A percentile compares a stretch with the other conserved stretches of the same genome.
Conservation (phyloP, 2,797 vertebrate genomes). For the Ammospiza maritima region DNA sequence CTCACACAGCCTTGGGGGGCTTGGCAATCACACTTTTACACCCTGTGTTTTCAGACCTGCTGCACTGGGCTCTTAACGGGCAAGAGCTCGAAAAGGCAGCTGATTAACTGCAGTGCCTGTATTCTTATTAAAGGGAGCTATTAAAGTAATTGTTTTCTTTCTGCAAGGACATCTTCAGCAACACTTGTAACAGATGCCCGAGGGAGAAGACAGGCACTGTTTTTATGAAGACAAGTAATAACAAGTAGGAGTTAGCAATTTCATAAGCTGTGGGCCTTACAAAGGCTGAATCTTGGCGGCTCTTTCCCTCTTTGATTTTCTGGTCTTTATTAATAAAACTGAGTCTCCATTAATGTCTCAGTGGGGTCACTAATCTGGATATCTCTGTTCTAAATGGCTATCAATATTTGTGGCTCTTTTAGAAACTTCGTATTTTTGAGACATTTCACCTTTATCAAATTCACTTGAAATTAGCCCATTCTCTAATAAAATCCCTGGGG, state of each 20-base stretch:
- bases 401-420: background rate
- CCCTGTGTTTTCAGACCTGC: background rate
- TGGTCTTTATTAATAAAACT: background rate
- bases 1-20: background rate
- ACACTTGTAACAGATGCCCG: background rate
- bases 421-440: background rate
- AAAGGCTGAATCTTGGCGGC: background rate
- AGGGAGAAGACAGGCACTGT: constrained; percentile 17
- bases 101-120: background rate
- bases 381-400: background rate
- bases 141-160: constrained; percentile 48
- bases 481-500: background rate
- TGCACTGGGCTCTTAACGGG: background rate
- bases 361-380: background rate
- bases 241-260: constrained; percentile 29
- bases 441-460: background rate
- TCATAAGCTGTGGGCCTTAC: background rate
- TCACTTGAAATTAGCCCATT: background rate
- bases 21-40: background rate
- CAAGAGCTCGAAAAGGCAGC: background rate
- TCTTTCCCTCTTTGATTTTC: background rate
- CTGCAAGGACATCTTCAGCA: constrained; percentile 17
- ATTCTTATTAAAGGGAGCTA: constrained; percentile 19
- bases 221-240: constrained; percentile 25
- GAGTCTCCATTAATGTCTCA: background rate